A percentile compares a stretch with the other conserved stretches of the same genome.
phyloP scores from a whole-genome alignment of 2,888 invertebrate genomes.

The Spodoptera littoralis region DNA sequence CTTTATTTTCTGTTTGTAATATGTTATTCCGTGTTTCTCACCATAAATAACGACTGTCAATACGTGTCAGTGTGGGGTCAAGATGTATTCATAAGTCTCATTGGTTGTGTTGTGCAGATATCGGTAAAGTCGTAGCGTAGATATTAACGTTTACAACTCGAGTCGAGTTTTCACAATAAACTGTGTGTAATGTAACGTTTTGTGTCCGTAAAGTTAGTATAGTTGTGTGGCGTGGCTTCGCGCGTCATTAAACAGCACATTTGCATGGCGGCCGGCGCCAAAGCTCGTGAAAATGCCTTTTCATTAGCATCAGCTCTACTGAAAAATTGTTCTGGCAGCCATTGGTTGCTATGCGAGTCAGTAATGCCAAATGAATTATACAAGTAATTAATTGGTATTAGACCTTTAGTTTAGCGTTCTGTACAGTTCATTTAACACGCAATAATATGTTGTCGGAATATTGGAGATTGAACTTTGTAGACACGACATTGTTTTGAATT shows the following conservation, averaged over 20 bases:
- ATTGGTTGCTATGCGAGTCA: conserved; percentile 63
- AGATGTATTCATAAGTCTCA: conserved; percentile 36
- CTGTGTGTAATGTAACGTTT: conserved; percentile 61
- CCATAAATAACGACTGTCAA: conserved; percentile 41
- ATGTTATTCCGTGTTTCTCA: conserved; percentile 44
- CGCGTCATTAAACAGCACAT: conserved; percentile 84
- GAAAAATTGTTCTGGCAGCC: conserved; percentile 82
- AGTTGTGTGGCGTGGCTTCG: conserved; percentile 77
- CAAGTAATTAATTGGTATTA: conserved; percentile 44
- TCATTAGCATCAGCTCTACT: conserved; percentile 86
- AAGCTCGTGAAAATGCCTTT: conserved; percentile 87
- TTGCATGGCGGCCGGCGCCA: conserved; percentile 86
- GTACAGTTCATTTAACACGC: conserved; percentile 16
- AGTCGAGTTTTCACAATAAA: conserved; percentile 56
- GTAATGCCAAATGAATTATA: conserved; percentile 56
- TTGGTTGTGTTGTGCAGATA: conserved; percentile 25
- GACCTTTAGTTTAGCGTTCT: conserved; percentile 23
- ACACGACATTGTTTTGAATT: conserved; percentile 4
- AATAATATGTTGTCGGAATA: conserved; percentile 24
- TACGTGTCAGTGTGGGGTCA: conserved; percentile 35
- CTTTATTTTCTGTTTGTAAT: conserved; percentile 45
- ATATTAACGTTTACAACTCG: conserved; percentile 34
- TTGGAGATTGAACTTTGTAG: conserved; percentile 1
- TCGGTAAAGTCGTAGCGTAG: conserved; percentile 29
- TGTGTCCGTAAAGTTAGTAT: conserved; percentile 59